Conservation (phyloP, 2,888 invertebrate species). For the Notodonta dromedarius region DNA sequence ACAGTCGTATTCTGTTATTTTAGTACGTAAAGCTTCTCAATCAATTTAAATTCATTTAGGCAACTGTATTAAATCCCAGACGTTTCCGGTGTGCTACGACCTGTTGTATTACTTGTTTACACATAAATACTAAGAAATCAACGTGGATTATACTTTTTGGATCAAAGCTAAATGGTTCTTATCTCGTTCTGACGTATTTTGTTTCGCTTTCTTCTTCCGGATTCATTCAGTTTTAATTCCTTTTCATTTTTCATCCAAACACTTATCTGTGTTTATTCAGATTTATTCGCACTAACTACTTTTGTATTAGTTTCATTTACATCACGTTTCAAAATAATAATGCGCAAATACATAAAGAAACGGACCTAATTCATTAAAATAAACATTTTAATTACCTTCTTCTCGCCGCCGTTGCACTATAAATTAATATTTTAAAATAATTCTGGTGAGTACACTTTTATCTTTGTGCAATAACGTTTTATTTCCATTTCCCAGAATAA, state of each 20-base stretch:
- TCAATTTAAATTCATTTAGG: slow-evolving; percentile 3
- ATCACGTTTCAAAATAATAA: neutral
- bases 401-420: neutral
- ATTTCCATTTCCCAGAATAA: slow-evolving; percentile 40
- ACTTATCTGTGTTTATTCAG: no score
- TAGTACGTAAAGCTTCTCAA: neutral
- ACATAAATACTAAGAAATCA: neutral
- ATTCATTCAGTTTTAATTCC: no score
- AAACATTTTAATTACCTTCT: neutral
- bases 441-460: slow-evolving; percentile 23
- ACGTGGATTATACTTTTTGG: no score
- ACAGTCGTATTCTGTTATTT: slow-evolving; percentile 14
- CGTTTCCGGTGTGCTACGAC: slow-evolving; percentile 1
- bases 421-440: slow-evolving; percentile 3
- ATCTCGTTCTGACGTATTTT: no score
- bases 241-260: no score
- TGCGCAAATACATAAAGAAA: neutral
- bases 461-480: slow-evolving; percentile 17
- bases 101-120: neutral
- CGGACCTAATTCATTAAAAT: neutral
- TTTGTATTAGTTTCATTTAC: neutral
- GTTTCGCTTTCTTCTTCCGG: no score
- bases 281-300: no score
- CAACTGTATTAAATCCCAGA: neutral
- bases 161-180: no score